Percentiles rank a stretch among this genome's conserved stretches.
Conservation (phyloP, 2,888 invertebrate genomes). For the Meiosimyza platycephala region DNA sequence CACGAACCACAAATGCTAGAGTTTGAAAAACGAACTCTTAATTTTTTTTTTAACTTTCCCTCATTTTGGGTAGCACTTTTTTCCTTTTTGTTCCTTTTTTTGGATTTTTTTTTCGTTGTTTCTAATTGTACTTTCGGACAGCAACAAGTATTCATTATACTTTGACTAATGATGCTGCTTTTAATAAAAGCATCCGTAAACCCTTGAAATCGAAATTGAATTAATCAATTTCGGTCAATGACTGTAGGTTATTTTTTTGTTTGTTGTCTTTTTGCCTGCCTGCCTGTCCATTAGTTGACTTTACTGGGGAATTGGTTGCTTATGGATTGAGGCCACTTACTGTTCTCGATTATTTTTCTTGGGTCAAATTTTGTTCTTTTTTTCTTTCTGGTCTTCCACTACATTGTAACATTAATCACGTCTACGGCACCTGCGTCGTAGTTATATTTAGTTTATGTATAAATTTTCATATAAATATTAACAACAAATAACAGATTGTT, state of each 20-base stretch:
- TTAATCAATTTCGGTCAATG: slow-evolving; percentile 45
- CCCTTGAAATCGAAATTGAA: slow-evolving; percentile 46
- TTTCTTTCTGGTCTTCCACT: not conserved
- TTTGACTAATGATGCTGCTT: slow-evolving; percentile 47
- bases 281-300: not conserved
- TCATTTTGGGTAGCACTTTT: no score
- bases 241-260: not conserved
- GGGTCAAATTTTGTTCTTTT: not conserved
- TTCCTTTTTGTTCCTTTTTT: slow-evolving; percentile 29
- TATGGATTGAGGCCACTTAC: no score
- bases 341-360: not conserved
- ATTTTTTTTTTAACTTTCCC: no score
- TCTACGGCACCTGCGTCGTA: slow-evolving; percentile 12
- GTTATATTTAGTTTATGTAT: not conserved
- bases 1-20: no score
- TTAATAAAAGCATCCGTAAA: slow-evolving; percentile 25
- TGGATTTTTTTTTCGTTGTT: not conserved
- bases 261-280: not conserved
- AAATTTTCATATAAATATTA: not conserved
- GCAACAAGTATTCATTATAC: slow-evolving; percentile 7
- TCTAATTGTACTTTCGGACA: not conserved
- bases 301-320: slow-evolving; percentile 1
- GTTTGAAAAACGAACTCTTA: no score
- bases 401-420: slow-evolving; percentile 6
- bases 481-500: not conserved